A percentile compares a stretch with the other conserved stretches of the same genome.
These are phyloP conservation scores for Aspiorhynchus laticeps DNA, from an alignment of 2,113 vertebrate genomes.

Conservation along the genomic window DNA sequence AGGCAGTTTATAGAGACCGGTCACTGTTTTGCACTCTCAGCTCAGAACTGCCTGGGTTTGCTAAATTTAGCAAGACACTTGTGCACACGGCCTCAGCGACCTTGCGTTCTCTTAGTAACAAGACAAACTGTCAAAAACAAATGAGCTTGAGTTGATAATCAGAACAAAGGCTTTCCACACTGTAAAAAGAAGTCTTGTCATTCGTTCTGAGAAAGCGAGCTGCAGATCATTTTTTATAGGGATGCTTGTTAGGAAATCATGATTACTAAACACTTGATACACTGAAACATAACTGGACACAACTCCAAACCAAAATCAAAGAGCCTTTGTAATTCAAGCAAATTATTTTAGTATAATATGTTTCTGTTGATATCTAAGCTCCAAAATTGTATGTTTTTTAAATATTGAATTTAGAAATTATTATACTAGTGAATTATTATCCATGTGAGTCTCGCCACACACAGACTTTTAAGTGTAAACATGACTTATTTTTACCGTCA, in stretches of 20 bases:
- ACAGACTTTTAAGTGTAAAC: neutral
- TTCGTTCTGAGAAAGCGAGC: neutral
- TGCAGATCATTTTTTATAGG: neutral
- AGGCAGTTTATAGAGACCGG: slow-evolving; percentile 6
- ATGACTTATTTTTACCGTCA: neutral
- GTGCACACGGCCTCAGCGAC: slow-evolving; percentile 24
- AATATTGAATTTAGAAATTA: neutral
- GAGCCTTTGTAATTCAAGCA: neutral
- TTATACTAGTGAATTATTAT: neutral
- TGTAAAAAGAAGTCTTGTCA: neutral
- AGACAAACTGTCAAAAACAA: slow-evolving; percentile 48
- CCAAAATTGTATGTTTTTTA: neutral
- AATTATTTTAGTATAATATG: neutral
- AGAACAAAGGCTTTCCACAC: slow-evolving; percentile 1
- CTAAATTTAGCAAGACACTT: slow-evolving; percentile 52
- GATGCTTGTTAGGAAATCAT: neutral
- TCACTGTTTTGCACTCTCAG: slow-evolving; percentile 33
- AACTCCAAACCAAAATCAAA: neutral
- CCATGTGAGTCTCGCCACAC: neutral
- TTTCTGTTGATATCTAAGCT: neutral
- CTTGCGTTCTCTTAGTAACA: slow-evolving; percentile 42
- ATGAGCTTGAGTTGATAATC: slow-evolving; percentile 5
- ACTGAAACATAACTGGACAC: neutral
- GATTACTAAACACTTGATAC: neutral
- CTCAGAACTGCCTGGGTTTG: slow-evolving; percentile 1